Percentiles rank a stretch among this genome's conserved stretches.
phyloP scores from a whole-genome alignment of 2,113 vertebrate genomes.

The Scophthalmus maximus region DNA sequence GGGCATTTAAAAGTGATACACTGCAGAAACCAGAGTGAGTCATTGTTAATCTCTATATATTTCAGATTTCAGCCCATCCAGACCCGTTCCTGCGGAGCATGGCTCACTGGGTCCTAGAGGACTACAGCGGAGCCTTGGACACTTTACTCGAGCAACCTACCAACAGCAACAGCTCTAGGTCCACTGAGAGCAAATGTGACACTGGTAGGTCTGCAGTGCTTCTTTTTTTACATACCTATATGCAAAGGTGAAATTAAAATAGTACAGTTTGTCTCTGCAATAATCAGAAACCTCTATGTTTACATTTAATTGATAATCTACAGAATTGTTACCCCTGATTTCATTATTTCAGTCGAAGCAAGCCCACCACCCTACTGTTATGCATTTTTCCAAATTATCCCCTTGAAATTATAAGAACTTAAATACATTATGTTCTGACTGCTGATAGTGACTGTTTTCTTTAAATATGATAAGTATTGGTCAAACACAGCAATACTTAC shows the following conservation, averaged over 20 bases:
- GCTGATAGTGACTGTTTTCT: too few species aligned
- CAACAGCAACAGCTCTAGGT: slow-evolving; percentile 13
- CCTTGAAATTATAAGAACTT: too few species aligned
- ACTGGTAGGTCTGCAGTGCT: slow-evolving; percentile 37
- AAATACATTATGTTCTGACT: too few species aligned
- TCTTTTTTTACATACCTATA: neutral
- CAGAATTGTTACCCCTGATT: neutral
- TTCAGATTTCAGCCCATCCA: slow-evolving; percentile 79
- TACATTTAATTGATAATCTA: too few species aligned
- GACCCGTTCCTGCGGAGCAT: slow-evolving; percentile 96
- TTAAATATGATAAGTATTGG: too few species aligned
- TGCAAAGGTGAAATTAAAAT: neutral
- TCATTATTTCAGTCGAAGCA: neutral
- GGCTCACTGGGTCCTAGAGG: slow-evolving; percentile 96
- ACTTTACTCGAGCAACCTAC: slow-evolving; percentile 88
- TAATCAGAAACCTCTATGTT: neutral
- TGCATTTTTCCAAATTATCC: neutral
- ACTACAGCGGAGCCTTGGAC: slow-evolving; percentile 92
- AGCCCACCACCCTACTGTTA: neutral
- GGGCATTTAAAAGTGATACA: neutral
- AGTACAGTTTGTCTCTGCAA: neutral
- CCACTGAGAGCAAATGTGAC: slow-evolving; percentile 41
- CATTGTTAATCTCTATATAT: neutral
- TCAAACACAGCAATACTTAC: too few species aligned
- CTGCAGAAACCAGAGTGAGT: slow-evolving; percentile 10